phyloP scores from a whole-genome alignment of 2,113 vertebrate genomes.

The Marcusenius ussheri region DNA sequence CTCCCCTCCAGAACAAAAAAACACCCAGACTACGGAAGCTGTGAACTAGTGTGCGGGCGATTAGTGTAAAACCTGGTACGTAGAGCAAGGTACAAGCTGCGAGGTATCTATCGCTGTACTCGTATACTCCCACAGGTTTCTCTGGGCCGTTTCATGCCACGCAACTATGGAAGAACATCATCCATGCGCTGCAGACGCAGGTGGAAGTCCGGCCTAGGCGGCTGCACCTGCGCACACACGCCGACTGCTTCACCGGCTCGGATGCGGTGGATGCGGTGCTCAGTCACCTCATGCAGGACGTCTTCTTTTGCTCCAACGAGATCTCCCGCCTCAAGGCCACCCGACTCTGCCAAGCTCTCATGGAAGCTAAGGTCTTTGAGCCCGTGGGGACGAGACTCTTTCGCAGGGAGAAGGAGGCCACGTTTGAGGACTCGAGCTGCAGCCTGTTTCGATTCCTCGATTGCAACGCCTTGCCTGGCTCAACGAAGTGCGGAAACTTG shows the following conservation, averaged over 20 bases:
- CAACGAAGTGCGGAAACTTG: slow-evolving; percentile 23
- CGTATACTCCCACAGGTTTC: slow-evolving; percentile 40
- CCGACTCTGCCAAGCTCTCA: slow-evolving; percentile 72
- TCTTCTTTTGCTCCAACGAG: slow-evolving; percentile 65
- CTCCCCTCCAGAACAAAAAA: background rate
- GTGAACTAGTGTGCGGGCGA: background rate
- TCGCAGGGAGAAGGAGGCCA: slow-evolving; percentile 60
- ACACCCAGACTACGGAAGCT: background rate
- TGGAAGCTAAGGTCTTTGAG: slow-evolving; percentile 79
- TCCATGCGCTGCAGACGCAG: slow-evolving; percentile 64
- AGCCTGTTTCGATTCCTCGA: slow-evolving; percentile 73
- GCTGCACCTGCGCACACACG: slow-evolving; percentile 59
- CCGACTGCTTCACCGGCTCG: slow-evolving; percentile 69
- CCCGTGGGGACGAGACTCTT: slow-evolving; percentile 67
- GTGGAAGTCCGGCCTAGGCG: slow-evolving; percentile 67
- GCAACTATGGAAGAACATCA: slow-evolving; percentile 74
- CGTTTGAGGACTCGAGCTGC: slow-evolving; percentile 69
- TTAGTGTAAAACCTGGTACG: background rate
- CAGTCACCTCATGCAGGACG: slow-evolving; percentile 77
- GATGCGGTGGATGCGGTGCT: slow-evolving; percentile 74
- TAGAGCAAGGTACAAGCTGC: background rate
- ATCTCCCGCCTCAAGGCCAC: slow-evolving; percentile 71
- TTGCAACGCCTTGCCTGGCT: slow-evolving; percentile 30
- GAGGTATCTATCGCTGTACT: background rate
- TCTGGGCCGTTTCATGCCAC: slow-evolving; percentile 72